phyloP scores from a whole-genome alignment of 2,888 invertebrate species.

The Mesorhabditis sp. region DNA sequence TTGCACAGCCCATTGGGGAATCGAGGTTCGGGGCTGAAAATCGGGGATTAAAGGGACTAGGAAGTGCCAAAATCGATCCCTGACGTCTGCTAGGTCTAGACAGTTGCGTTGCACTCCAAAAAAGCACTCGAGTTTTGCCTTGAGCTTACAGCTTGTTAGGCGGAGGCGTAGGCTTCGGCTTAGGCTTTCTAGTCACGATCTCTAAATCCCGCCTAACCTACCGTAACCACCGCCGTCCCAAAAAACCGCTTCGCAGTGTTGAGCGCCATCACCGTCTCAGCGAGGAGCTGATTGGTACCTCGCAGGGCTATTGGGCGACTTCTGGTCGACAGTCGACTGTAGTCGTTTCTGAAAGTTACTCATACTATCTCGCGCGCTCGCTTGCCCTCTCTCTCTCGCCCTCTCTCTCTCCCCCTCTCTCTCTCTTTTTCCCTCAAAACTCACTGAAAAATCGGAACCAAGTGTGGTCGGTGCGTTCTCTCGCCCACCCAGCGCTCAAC shows the following conservation, averaged over 20 bases:
- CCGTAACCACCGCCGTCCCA: too few relatives aligned
- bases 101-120: too few relatives aligned
- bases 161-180: too few relatives aligned
- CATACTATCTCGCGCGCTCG: too few relatives aligned
- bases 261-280: neutral
- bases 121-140: too few relatives aligned
- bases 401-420: too few relatives aligned
- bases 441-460: neutral
- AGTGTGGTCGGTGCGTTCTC: neutral
- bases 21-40: neutral
- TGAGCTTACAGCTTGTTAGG: too few relatives aligned
- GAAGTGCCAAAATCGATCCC: too few relatives aligned
- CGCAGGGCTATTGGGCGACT: neutral
- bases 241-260: neutral
- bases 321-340: neutral
- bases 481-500: neutral
- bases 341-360: neutral
- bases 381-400: too few relatives aligned
- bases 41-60: neutral
- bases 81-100: too few relatives aligned
- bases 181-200: too few relatives aligned
- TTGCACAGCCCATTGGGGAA: neutral
- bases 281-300: neutral
- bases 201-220: too few relatives aligned
- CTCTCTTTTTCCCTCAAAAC: neutral